Evolutionary conservation across 2,113 vertebrate species (phyloP).

Genomic region (Opisthocomus hoazin): DNA sequence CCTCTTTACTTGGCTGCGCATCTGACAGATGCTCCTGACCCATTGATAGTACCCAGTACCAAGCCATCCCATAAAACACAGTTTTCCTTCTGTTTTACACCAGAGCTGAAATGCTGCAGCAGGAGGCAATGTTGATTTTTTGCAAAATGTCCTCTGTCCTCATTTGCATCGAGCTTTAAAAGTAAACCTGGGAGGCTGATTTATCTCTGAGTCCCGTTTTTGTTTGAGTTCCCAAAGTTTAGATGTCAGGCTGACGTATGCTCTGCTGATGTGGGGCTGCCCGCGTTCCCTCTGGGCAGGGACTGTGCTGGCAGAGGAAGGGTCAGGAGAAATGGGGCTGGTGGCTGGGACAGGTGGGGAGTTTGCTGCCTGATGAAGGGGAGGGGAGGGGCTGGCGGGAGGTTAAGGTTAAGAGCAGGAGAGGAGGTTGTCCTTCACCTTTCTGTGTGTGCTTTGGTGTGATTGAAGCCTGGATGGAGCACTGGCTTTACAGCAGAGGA

Average conservation of each 20-base stretch:
- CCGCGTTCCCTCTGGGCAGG: neutral
- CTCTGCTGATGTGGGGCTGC: neutral
- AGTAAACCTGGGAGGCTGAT: neutral
- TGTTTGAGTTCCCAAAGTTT: neutral
- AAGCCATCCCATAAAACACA: neutral
- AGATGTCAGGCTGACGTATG: neutral
- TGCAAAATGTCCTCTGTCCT: neutral
- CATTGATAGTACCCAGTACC: neutral
- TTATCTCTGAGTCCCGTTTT: neutral
- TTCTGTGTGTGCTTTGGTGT: neutral
- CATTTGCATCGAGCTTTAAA: neutral
- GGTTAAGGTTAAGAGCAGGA: neutral
- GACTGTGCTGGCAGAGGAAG: neutral
- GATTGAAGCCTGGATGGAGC: neutral
- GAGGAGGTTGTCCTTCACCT: neutral
- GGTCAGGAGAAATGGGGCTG: neutral
- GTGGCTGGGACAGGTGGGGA: neutral
- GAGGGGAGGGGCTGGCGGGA: neutral
- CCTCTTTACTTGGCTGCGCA: neutral
- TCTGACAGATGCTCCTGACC: neutral
- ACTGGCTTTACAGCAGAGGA: neutral
- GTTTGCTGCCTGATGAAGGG: neutral
- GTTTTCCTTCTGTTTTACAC: neutral
- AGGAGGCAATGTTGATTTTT: neutral
- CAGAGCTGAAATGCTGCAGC: neutral